These are phyloP conservation scores for Heliconius ethilla DNA, from an alignment of 2,888 invertebrate species.

Conservation along the genomic window DNA sequence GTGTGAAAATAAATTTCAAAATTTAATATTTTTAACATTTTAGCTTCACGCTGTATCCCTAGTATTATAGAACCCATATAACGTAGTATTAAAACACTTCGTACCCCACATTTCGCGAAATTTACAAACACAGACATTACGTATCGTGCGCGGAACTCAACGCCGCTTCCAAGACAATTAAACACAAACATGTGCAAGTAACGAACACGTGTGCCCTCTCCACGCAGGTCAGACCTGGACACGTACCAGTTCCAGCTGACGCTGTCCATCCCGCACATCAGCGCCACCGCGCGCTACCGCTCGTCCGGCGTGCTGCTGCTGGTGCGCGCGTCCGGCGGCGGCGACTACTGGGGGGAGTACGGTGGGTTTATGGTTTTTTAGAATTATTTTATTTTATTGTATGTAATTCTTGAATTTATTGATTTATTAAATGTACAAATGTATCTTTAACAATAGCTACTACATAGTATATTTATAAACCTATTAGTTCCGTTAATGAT, in stretches of 20 bases:
- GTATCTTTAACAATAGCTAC: no score
- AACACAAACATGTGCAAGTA: no score
- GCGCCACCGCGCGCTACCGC: constrained; percentile 89
- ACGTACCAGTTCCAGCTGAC: constrained; percentile 91
- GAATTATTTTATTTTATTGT: neutral
- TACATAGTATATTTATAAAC: no score
- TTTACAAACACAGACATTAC: neutral
- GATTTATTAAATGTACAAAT: no score
- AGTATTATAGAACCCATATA: neutral
- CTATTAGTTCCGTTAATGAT: no score
- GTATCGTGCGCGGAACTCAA: no score
- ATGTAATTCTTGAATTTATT: no score
- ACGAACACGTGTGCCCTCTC: neutral
- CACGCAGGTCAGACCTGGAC: constrained; percentile 86
- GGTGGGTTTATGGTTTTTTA: constrained; percentile 77
- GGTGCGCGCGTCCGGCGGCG: constrained; percentile 91
- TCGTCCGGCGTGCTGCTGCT: constrained; percentile 90
- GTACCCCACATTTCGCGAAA: no score
- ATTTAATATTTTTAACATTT: no score
- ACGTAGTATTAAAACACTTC: neutral
- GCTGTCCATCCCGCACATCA: constrained; percentile 89
- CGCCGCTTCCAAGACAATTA: no score
- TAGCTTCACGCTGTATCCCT: neutral
- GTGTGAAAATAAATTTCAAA: neutral
- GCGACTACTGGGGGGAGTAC: constrained; percentile 95